Conservation (phyloP, 2,888 invertebrate species). For the Tiliacea citrago region DNA sequence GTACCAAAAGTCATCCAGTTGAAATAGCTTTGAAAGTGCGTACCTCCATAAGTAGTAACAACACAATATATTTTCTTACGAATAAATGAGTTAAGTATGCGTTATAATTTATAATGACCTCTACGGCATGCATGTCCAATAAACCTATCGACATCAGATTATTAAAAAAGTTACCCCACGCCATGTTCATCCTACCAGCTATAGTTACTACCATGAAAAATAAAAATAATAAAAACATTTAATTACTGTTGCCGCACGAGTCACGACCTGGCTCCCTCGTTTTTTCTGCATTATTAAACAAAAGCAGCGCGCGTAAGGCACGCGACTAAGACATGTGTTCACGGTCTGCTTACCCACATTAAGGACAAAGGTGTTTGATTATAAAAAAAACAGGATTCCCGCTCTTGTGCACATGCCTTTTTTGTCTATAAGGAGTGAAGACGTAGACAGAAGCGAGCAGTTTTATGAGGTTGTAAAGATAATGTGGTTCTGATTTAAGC, state of each 20-base stretch:
- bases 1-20: neutral
- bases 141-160: neutral
- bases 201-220: constrained; percentile 10
- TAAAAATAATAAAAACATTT: constrained; percentile 24
- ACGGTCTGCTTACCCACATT: constrained; percentile 73
- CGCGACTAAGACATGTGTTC: constrained; percentile 77
- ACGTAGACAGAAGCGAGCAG: constrained; percentile 8
- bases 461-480: constrained; percentile 25
- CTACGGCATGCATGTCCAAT: neutral
- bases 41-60: too few relatives aligned
- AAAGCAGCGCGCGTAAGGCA: constrained; percentile 70
- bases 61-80: too few relatives aligned
- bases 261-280: constrained; percentile 44
- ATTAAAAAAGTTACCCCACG: neutral
- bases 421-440: constrained; percentile 56
- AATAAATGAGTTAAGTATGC: too few relatives aligned
- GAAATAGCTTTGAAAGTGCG: neutral
- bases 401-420: constrained; percentile 78
- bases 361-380: constrained; percentile 74
- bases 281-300: constrained; percentile 62
- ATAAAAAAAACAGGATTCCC: constrained; percentile 77
- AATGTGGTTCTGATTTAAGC: constrained; percentile 29
- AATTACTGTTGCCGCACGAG: constrained; percentile 40
- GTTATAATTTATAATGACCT: neutral
- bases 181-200: neutral